Conservation (phyloP, 2,888 invertebrate genomes). For the Cheilosia scutellata region DNA sequence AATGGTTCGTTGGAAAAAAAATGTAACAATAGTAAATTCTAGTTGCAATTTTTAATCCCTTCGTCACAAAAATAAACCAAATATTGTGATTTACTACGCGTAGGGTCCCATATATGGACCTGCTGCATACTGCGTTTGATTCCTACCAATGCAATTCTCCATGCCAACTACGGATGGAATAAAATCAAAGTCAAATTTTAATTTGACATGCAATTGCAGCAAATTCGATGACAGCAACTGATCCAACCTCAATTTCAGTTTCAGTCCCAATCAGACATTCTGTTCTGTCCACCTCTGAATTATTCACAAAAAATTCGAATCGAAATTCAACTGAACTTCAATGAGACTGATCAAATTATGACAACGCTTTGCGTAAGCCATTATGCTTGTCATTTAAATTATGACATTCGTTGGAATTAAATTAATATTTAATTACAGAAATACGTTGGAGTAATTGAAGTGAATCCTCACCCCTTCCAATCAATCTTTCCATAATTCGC, state of each 20-base stretch:
- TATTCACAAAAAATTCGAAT: background rate
- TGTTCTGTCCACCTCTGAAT: background rate
- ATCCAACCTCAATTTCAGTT: background rate
- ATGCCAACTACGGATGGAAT: too few relatives aligned
- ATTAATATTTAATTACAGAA: constrained; percentile 66
- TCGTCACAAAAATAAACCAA: too few relatives aligned
- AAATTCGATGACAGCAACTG: background rate
- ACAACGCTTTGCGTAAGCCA: constrained; percentile 1
- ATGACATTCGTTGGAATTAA: constrained; percentile 43
- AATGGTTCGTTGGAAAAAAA: too few relatives aligned
- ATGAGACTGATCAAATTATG: constrained; percentile 11
- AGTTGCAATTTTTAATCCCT: too few relatives aligned
- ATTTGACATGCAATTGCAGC: background rate
- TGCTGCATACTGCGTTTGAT: too few relatives aligned
- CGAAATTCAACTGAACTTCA: background rate
- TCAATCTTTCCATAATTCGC: constrained; percentile 73
- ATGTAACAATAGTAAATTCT: too few relatives aligned
- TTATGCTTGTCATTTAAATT: constrained; percentile 47
- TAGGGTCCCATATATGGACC: too few relatives aligned
- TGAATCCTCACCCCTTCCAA: constrained; percentile 46
- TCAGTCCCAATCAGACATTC: background rate
- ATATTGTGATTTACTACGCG: too few relatives aligned
- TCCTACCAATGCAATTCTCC: too few relatives aligned
- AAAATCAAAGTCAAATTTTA: background rate
- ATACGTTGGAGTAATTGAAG: constrained; percentile 34